Conservation (phyloP, 1,140 invertebrate species). For the Drosophila takahashii region DNA sequence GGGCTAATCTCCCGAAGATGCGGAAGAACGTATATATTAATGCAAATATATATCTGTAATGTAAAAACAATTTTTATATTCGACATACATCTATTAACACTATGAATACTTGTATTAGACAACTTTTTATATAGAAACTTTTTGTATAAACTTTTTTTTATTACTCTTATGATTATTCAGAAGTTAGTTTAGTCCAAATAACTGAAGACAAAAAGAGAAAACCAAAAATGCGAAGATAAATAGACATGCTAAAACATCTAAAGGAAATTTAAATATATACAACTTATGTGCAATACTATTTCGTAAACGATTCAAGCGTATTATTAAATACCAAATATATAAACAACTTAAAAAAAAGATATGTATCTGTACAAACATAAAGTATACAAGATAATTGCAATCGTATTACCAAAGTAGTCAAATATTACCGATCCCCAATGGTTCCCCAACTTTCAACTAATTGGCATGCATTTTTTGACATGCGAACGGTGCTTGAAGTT, state of each 20-base stretch:
- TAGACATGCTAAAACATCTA: constrained; percentile 51
- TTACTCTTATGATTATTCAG: constrained; percentile 55
- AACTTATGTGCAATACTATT: constrained; percentile 81
- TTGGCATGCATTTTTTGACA: constrained; percentile 48
- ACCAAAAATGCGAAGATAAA: constrained; percentile 10
- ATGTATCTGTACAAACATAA: constrained; percentile 52
- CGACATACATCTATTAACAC: constrained; percentile 42
- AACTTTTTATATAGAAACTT: constrained; percentile 77
- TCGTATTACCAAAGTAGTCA: constrained; percentile 76
- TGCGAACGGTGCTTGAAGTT: constrained; percentile 29
- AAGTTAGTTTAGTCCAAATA: constrained; percentile 49
- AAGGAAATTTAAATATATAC: constrained; percentile 57
- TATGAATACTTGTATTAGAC: constrained; percentile 72
- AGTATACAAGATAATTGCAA: constrained; percentile 61
- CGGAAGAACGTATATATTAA: constrained; percentile 24
- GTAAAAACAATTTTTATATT: constrained; percentile 47
- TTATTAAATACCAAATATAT: constrained; percentile 44
- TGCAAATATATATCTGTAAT: constrained; percentile 32
- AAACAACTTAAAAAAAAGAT: constrained; percentile 25
- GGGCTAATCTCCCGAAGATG: constrained; percentile 11
- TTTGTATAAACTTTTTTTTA: constrained; percentile 80
- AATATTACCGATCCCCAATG: constrained; percentile 44
- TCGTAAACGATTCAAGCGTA: constrained; percentile 57
- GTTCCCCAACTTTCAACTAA: constrained; percentile 25
- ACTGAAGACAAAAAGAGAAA: constrained; percentile 36